Evolutionary conservation across 2,113 vertebrate species (phyloP), one percentile per base, ranked within the genome.

Genomic region (Cercocebus atys): DNA sequence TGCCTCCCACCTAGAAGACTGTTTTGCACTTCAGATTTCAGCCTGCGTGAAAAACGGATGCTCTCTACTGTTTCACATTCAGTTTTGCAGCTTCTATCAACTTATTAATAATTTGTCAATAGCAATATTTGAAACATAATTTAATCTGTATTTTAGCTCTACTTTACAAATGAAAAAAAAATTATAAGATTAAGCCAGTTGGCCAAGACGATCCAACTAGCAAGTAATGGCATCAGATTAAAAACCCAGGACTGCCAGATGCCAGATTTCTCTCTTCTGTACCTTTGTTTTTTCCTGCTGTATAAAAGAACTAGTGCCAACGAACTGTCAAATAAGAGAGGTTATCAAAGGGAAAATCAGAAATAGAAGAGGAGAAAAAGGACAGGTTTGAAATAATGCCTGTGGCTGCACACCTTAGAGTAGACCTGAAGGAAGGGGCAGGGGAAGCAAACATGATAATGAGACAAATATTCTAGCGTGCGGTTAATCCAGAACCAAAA

Each of bases 11-110:
- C 78, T 82, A 64, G 38, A 38, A 78, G 76, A 64, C 16, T 35
- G 70, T 92, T 95, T 95, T 84, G 82, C 5, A 81, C 10, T 88
- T 40, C 40, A 81, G 83, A 17, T 88, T 47, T 82, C 90, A 81
- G 83, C 32, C 57, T 93, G n/a, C 47, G 2, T 64, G 90, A 92
- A 81, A 80, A 95, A 82, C 47, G n/a, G 45, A 72, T 78, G 84
- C 22, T 90, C 6, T 82, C 75, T 57, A 47, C 35, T 55, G 59
- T 55, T 25, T 76, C 72, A 55, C 43, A n/a, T 76, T 82, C 72
- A 32, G 32, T 45, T 89, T 82, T 87, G 90, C 85, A 61, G 27
- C 57, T 89, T 96, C 88, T 83, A 40, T 45, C 43, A 64, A 75
- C 32, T 85, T 86, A 68, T 18, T 88, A 52, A n/a, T 52, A 61